Evolutionary conservation across 2,888 invertebrate species (phyloP).

Genomic region (Piscicola geometra): DNA sequence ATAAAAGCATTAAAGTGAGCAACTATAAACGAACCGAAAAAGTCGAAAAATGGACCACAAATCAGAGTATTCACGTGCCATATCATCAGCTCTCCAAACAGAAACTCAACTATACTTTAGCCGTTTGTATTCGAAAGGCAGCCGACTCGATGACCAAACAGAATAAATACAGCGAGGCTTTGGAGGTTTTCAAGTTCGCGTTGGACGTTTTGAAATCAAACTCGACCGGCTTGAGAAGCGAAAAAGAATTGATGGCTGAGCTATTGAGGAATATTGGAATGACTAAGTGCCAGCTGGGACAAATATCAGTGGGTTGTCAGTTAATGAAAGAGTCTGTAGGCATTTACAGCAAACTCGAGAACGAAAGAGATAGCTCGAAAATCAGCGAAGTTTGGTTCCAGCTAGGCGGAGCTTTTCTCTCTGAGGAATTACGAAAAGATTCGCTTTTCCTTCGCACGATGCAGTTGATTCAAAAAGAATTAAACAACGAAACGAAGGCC

Average conservation of each 20-base stretch:
- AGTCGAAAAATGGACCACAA: not conserved
- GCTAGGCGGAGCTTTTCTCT: conserved; percentile 52
- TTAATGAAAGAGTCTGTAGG: conserved; percentile 50
- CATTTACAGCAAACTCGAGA: conserved; percentile 34
- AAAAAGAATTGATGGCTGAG: conserved; percentile 44
- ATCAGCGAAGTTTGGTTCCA: conserved; percentile 51
- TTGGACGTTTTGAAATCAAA: conserved; percentile 38
- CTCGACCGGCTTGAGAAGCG: conserved; percentile 11
- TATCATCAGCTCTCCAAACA: conserved; percentile 16
- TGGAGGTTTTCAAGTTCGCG: conserved; percentile 42
- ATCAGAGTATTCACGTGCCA: not conserved
- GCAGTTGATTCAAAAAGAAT: conserved; percentile 43
- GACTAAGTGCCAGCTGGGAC: conserved; percentile 49
- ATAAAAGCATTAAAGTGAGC: not conserved
- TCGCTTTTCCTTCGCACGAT: conserved; percentile 51
- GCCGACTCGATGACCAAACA: conserved; percentile 32
- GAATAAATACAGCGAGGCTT: conserved; percentile 30
- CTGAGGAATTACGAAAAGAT: conserved; percentile 49
- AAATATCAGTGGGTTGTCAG: conserved; percentile 49
- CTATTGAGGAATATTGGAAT: conserved; percentile 50
- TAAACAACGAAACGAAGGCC: conserved; percentile 40
- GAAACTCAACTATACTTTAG: conserved; percentile 29
- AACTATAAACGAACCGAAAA: not conserved
- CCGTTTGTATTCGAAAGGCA: conserved; percentile 13
- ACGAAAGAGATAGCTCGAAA: conserved; percentile 22